phyloP scores from a whole-genome alignment of 2,113 vertebrate species.

The Prochilodus magdalenae region DNA sequence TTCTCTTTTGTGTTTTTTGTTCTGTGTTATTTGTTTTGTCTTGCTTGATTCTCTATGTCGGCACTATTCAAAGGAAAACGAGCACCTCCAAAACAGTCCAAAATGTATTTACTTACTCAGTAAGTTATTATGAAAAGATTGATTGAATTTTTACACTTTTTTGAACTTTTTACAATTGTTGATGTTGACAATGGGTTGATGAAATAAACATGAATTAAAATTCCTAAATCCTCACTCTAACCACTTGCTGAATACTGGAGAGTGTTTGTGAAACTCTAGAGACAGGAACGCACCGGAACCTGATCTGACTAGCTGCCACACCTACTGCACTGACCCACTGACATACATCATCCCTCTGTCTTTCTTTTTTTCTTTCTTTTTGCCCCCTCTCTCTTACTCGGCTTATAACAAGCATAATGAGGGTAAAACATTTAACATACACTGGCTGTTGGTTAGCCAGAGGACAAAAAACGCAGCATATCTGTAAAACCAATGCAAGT shows the following conservation, averaged over 20 bases:
- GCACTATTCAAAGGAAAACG: no score
- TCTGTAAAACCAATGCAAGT: no score
- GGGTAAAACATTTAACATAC: neutral
- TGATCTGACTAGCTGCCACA: slow-evolving; percentile 22
- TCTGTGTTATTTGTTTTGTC: neutral
- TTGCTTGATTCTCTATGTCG: no score
- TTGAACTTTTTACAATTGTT: no score
- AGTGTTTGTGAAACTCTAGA: neutral
- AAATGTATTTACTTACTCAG: no score
- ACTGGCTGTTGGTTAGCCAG: neutral
- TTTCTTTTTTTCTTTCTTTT: neutral
- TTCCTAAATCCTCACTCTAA: neutral
- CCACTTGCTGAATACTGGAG: neutral
- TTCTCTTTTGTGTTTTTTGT: neutral
- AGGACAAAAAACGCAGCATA: neutral
- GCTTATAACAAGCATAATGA: neutral
- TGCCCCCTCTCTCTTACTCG: neutral
- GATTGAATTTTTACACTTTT: no score
- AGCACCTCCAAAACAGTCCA: no score
- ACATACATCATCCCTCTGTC: neutral
- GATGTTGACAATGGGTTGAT: neutral
- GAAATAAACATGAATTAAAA: neutral
- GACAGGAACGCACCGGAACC: slow-evolving; percentile 30
- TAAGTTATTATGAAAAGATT: no score
- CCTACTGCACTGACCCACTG: neutral